phyloP scores from a whole-genome alignment of 2,113 vertebrate species.

The Speoplatyrhinus poulsoni region DNA sequence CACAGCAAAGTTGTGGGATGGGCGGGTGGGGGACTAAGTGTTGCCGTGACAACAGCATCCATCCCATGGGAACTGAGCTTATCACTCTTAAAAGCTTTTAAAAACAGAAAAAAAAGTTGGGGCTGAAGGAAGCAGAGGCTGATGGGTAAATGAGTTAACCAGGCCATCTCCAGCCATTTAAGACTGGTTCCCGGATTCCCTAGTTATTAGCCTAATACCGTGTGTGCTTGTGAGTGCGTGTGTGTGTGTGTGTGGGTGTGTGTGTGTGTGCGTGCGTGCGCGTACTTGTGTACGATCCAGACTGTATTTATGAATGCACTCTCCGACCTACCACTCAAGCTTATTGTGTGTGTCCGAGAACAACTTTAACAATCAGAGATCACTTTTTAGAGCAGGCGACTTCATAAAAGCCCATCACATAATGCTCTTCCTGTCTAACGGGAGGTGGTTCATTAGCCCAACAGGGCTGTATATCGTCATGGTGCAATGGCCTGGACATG shows the following conservation, averaged over 20 bases:
- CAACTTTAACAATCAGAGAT: conserved; percentile 24
- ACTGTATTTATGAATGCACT: conserved; percentile 1
- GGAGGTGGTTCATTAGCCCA: conserved; percentile 45
- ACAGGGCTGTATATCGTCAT: conserved; percentile 55
- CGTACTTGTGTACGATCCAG: background rate
- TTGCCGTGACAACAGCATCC: conserved; percentile 57
- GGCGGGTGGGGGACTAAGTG: conserved; percentile 20
- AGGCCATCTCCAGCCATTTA: conserved; percentile 61
- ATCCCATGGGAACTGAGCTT: conserved; percentile 59
- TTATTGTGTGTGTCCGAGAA: conserved; percentile 1
- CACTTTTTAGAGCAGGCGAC: conserved; percentile 19
- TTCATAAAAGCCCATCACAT: conserved; percentile 35
- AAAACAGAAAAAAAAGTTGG: conserved; percentile 39
- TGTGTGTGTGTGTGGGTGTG: conserved; percentile 10
- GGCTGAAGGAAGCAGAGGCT: conserved; percentile 60
- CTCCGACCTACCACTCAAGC: background rate
- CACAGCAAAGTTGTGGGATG: conserved; percentile 10
- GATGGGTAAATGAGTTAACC: conserved; percentile 74
- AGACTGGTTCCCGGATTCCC: conserved; percentile 66
- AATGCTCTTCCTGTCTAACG: conserved; percentile 50
- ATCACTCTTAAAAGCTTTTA: conserved; percentile 70
- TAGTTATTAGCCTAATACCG: conserved; percentile 39
- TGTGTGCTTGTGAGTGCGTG: conserved; percentile 25
- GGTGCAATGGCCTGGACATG: conserved; percentile 44
- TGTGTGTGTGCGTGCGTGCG: background rate